These are phyloP conservation scores for Echinarachnius parma DNA, from an alignment of 53 echinoderm and acorn worm species.

Conservation along the genomic window DNA sequence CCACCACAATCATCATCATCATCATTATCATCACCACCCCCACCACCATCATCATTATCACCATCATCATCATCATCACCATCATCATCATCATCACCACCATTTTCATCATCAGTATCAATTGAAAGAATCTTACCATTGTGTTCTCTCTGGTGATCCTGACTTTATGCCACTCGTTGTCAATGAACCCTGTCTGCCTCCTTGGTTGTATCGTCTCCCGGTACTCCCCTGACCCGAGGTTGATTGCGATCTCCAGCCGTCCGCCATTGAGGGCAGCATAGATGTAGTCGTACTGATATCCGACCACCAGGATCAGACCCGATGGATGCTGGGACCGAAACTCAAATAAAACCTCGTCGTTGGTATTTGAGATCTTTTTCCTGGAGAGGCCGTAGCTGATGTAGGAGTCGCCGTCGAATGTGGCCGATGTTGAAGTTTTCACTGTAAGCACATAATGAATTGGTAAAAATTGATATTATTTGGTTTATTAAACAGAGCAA, in stretches of 20 bases:
- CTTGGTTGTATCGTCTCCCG: conserved; percentile 51
- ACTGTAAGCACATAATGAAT: conserved; percentile 13
- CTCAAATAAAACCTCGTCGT: conserved; percentile 76
- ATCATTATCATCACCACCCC: no score
- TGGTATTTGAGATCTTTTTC: conserved; percentile 44
- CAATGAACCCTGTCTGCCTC: conserved; percentile 49
- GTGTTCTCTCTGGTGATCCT: conserved; percentile 58
- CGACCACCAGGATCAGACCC: conserved; percentile 61
- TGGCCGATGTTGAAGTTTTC: conserved; percentile 62
- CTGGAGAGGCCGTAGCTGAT: conserved; percentile 72
- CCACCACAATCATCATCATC: no score
- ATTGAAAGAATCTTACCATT: conserved; percentile 45
- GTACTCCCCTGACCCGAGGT: conserved; percentile 86
- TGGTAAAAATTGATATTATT: no score
- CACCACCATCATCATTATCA: no score
- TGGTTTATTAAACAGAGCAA: no score
- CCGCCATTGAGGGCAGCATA: conserved; percentile 73
- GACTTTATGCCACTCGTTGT: conserved; percentile 93
- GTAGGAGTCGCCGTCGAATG: conserved; percentile 80
- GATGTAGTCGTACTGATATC: conserved; percentile 73
- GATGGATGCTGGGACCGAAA: conserved; percentile 69
- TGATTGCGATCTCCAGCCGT: conserved; percentile 62
- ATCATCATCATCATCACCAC: no score
- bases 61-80: background rate
- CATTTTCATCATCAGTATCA: no score